These are phyloP conservation scores for Panthera leo DNA, from an alignment of 2,113 vertebrate species.

Conservation along the genomic window DNA sequence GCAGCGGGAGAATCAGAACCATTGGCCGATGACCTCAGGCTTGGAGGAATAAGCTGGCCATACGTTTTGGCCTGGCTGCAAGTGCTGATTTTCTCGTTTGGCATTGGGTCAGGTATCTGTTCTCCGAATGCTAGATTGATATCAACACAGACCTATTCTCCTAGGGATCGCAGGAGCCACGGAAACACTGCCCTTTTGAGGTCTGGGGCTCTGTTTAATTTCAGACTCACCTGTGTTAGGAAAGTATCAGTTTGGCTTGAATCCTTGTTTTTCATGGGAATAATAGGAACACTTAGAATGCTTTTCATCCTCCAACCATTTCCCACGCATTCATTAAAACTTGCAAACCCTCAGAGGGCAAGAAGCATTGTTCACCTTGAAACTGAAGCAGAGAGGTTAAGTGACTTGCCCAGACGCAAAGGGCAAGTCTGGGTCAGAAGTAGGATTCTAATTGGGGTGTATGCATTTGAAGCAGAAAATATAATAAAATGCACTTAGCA, in stretches of 20 bases:
- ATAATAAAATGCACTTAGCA: neutral
- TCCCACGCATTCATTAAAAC: constrained; percentile 60
- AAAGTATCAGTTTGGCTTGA: constrained; percentile 59
- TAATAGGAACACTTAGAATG: constrained; percentile 64
- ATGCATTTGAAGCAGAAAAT: constrained; percentile 19
- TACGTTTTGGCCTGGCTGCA: neutral
- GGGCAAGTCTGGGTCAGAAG: constrained; percentile 40
- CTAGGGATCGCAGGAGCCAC: neutral
- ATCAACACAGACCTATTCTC: neutral
- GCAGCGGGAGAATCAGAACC: neutral
- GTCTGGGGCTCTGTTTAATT: constrained; percentile 38
- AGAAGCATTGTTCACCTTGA: constrained; percentile 49
- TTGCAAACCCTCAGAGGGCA: neutral
- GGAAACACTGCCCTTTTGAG: constrained; percentile 16
- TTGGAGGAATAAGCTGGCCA: neutral
- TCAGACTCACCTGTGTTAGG: constrained; percentile 49
- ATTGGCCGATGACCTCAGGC: neutral
- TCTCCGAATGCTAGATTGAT: constrained; percentile 2
- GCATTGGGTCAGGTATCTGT: neutral
- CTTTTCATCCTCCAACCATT: constrained; percentile 56
- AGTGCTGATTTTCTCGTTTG: constrained; percentile 26
- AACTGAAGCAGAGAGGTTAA: constrained; percentile 57
- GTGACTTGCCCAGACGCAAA: constrained; percentile 8
- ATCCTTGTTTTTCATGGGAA: constrained; percentile 38
- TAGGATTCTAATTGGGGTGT: neutral